Percentiles rank a stretch among this genome's conserved stretches.
Evolutionary conservation across 2,113 vertebrate species (phyloP).

Genomic region (Colinus virginianus): DNA sequence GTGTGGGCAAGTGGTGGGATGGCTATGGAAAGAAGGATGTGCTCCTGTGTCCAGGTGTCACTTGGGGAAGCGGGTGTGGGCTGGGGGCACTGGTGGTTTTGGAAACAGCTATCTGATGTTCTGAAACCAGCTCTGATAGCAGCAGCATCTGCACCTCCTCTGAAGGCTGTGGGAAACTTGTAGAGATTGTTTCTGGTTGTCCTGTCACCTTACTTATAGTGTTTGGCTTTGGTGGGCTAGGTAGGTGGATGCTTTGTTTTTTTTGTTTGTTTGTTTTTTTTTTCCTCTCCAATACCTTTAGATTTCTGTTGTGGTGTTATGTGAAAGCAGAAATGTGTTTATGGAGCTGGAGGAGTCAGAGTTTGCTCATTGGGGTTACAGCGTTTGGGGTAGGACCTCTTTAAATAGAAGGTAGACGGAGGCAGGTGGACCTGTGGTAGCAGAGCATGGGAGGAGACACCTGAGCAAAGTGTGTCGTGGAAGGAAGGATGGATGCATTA

Average conservation of each 20-base stretch:
- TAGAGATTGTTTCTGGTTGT: background rate
- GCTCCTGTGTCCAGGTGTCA: background rate
- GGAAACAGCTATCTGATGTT: background rate
- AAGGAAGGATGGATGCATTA: constrained; percentile 25
- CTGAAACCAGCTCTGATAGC: background rate
- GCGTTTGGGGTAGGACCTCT: background rate
- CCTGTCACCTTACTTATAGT: background rate
- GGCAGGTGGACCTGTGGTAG: constrained; percentile 35
- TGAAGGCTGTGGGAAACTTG: background rate
- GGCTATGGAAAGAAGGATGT: background rate
- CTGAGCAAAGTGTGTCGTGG: background rate
- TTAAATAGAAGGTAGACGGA: background rate
- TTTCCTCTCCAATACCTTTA: background rate
- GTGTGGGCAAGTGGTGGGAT: background rate
- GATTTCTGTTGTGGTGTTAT: background rate
- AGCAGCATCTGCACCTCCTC: background rate
- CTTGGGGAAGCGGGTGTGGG: background rate
- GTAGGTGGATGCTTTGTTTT: background rate
- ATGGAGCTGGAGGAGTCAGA: background rate
- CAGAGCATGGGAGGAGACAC: background rate
- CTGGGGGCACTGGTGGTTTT: background rate
- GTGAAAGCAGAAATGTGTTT: background rate
- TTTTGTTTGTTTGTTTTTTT: no score
- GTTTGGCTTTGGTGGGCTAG: background rate
- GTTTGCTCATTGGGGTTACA: background rate